phyloP scores from a whole-genome alignment of 2,113 vertebrate species.

The Alouatta palliata region DNA sequence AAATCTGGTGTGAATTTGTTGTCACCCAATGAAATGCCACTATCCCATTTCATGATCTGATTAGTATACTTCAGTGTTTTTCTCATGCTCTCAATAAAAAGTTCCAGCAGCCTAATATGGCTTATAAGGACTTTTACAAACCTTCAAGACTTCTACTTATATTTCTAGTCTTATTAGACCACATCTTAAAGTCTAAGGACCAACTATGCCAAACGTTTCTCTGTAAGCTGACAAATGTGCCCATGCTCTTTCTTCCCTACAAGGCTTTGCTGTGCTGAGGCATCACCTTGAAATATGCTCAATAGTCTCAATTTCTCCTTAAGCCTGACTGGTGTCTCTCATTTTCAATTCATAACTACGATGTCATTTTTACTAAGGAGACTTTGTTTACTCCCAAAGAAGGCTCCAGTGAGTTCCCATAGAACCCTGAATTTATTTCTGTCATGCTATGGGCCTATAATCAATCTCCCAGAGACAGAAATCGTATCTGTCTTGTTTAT shows the following conservation, averaged over 20 bases:
- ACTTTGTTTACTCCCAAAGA: neutral
- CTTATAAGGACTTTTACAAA: neutral
- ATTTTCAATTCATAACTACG: neutral
- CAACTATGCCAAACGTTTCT: neutral
- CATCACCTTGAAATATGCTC: neutral
- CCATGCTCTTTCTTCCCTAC: neutral
- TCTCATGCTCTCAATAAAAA: neutral
- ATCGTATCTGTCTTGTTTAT: neutral
- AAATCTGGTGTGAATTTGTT: accelerated
- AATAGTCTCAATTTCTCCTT: neutral
- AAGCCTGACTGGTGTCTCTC: neutral
- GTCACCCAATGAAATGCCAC: neutral
- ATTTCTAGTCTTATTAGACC: neutral
- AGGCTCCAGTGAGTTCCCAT: neutral
- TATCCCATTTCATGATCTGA: neutral
- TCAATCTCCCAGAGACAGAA: neutral
- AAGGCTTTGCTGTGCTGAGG: neutral
- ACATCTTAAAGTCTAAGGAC: neutral
- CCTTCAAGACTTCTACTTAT: neutral
- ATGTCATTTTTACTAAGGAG: neutral
- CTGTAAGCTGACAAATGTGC: neutral
- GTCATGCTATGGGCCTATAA: neutral
- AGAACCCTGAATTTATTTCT: neutral
- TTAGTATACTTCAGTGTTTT: neutral
- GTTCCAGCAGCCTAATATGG: neutral